Conservation (phyloP, 2,797 vertebrate species). For the Crossoptilon crossoptilon region DNA sequence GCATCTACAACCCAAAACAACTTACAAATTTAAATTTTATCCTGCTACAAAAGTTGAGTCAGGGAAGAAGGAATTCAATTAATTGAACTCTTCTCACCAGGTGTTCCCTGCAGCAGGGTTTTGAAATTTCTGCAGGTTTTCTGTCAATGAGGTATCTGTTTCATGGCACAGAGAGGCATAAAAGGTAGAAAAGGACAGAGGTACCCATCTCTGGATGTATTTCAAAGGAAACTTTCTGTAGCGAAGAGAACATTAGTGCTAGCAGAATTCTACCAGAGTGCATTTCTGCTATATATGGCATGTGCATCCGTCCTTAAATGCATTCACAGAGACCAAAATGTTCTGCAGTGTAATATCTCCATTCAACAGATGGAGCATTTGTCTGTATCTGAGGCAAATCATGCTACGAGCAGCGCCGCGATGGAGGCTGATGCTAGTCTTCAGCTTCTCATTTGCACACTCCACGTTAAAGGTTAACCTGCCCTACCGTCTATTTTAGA, state of each 20-base stretch:
- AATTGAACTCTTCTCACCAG: not conserved
- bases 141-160: not conserved
- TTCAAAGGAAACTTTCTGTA: not conserved
- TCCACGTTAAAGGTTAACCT: not conserved
- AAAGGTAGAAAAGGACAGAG: not conserved
- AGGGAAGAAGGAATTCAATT: not conserved
- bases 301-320: not conserved
- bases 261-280: not conserved
- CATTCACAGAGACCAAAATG: not conserved
- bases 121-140: not conserved
- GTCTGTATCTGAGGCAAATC: not conserved
- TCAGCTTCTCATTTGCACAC: not conserved
- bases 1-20: not conserved
- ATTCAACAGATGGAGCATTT: conserved; percentile 35
- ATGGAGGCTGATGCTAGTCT: not conserved
- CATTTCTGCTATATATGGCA: not conserved
- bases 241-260: not conserved
- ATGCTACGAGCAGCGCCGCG: not conserved
- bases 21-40: not conserved
- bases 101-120: not conserved
- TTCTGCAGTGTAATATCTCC: not conserved
- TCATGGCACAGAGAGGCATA: not conserved
- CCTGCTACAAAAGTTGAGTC: not conserved
- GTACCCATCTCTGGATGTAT: not conserved
- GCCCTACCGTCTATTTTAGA: not conserved